Conservation (phyloP, 92 coral and sea anemone genomes). For the Pocillopora grandis region DNA sequence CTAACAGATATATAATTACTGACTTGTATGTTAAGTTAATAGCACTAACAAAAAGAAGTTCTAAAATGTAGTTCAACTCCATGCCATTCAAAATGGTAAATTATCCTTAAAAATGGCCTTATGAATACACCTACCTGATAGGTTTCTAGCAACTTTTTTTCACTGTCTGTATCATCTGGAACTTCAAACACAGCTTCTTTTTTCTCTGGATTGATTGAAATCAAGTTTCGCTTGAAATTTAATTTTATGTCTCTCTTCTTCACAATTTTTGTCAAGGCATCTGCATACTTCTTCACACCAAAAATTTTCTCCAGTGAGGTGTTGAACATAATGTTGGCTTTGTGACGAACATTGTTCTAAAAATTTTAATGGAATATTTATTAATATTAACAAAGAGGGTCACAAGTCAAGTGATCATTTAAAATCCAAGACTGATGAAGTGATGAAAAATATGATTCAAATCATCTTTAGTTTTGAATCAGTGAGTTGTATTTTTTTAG, state of each 20-base stretch:
- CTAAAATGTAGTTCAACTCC: too few relatives aligned
- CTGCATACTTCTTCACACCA: slow-evolving; percentile 95
- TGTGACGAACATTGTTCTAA: slow-evolving; percentile 72
- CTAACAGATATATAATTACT: too few relatives aligned
- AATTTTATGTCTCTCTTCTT: slow-evolving; percentile 75
- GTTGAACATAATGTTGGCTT: slow-evolving; percentile 78
- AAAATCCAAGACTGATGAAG: too few relatives aligned
- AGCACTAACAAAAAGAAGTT: too few relatives aligned
- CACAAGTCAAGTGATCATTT: too few relatives aligned
- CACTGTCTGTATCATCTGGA: slow-evolving; percentile 43
- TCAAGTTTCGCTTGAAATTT: slow-evolving; percentile 82
- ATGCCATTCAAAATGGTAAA: too few relatives aligned
- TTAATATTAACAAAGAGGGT: background rate
- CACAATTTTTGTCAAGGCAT: slow-evolving; percentile 73
- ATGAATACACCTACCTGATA: slow-evolving; percentile 38
- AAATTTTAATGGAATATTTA: background rate
- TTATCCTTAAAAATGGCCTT: background rate
- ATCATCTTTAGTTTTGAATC: too few relatives aligned
- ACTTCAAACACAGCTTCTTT: slow-evolving; percentile 90
- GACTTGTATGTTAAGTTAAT: too few relatives aligned
- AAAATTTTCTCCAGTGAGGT: slow-evolving; percentile 85
- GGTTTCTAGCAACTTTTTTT: slow-evolving; percentile 38
- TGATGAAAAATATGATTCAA: too few relatives aligned
- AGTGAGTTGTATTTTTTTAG: too few relatives aligned
- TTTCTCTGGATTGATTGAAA: slow-evolving; percentile 74